phyloP scores from a whole-genome alignment of 2,888 invertebrate species.

The Drosophila mayaguana region DNA sequence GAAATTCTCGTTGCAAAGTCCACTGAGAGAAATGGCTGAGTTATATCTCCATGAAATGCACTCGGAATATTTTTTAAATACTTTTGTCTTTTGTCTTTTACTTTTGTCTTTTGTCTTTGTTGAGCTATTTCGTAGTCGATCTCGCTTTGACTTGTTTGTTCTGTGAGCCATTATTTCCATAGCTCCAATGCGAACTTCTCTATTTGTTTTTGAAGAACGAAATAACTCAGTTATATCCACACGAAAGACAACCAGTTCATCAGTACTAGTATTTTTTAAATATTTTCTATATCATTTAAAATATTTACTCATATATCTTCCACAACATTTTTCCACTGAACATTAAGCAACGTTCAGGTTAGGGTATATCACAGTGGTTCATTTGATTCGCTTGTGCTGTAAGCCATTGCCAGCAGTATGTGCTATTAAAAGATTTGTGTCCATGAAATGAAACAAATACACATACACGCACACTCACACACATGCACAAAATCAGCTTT shows the following conservation, averaged over 20 bases:
- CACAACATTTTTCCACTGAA: background rate
- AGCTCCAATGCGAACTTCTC: too few relatives aligned
- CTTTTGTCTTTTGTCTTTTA: too few relatives aligned
- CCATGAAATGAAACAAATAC: conserved; percentile 5
- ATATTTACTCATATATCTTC: background rate
- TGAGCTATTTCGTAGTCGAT: too few relatives aligned
- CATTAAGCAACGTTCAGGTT: background rate
- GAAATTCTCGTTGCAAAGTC: background rate
- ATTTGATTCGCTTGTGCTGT: background rate
- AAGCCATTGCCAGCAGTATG: background rate
- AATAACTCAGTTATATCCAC: too few relatives aligned
- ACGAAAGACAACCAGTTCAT: too few relatives aligned
- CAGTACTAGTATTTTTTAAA: too few relatives aligned
- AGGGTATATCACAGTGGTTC: background rate
- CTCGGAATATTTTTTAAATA: too few relatives aligned
- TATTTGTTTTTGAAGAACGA: too few relatives aligned
- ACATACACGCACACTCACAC: background rate
- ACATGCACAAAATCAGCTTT: conserved; percentile 11
- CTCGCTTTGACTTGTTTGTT: too few relatives aligned
- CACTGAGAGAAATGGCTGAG: too few relatives aligned
- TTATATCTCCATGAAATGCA: background rate
- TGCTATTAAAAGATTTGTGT: conserved; percentile 1
- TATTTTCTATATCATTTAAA: background rate
- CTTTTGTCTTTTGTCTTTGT: too few relatives aligned
- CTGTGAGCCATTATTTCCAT: too few relatives aligned